Evolutionary conservation across 2,113 vertebrate genomes (phyloP).

Genomic region (Glareola pratincola): DNA sequence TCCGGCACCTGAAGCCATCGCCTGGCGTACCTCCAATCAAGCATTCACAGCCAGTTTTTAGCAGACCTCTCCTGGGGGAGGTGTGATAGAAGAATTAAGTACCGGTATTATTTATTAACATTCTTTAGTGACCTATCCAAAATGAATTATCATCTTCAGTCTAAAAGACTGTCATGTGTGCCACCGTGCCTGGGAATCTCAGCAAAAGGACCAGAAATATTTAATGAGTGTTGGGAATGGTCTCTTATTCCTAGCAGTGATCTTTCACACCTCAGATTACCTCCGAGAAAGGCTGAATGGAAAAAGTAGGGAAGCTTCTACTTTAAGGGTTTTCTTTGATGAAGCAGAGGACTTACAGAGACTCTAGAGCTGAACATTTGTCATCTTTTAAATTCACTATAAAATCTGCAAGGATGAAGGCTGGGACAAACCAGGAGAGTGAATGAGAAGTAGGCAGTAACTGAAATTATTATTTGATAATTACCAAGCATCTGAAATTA

Average conservation of each 20-base stretch:
- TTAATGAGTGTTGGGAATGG: background rate
- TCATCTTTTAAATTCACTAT: background rate
- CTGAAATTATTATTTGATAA: background rate
- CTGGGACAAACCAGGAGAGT: background rate
- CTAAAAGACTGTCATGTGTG: background rate
- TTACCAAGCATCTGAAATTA: background rate
- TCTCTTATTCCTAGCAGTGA: background rate
- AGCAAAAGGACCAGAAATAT: background rate
- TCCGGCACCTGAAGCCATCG: background rate
- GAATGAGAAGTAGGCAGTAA: background rate
- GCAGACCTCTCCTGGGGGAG: background rate
- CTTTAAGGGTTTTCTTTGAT: background rate
- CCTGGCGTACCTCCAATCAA: background rate
- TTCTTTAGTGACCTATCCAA: background rate
- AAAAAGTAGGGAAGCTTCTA: background rate
- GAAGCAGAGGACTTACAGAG: background rate
- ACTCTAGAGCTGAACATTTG: background rate
- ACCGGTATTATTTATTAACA: background rate
- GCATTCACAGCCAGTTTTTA: background rate
- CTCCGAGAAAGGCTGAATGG: background rate
- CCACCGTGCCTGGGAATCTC: background rate
- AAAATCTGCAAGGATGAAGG: background rate
- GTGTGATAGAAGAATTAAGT: background rate
- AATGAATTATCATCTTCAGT: background rate
- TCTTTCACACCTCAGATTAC: background rate